These are phyloP conservation scores for Allenopithecus nigroviridis DNA, from an alignment of 2,797 vertebrate genomes.

Conservation along the genomic window DNA sequence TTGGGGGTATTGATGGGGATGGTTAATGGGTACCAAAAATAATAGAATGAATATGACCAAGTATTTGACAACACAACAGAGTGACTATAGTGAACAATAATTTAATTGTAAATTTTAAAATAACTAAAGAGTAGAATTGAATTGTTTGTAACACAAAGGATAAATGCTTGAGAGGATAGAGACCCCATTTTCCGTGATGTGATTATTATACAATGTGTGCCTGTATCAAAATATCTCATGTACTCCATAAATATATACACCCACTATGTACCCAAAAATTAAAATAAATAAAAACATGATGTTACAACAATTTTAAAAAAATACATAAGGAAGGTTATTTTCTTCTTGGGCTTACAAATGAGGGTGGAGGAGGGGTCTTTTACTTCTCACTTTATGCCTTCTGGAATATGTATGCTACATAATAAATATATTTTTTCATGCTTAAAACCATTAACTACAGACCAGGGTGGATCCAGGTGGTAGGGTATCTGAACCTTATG, in stretches of 20 bases:
- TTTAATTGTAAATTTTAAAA: neutral
- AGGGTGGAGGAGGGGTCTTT: neutral
- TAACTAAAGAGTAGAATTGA: too few relatives aligned
- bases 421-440: neutral
- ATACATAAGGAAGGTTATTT: neutral
- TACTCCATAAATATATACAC: neutral
- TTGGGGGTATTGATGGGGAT: neutral
- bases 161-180: too few relatives aligned
- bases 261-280: neutral
- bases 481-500: neutral
- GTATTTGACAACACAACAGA: neutral
- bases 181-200: neutral
- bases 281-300: neutral
- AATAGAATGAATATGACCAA: neutral
- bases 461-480: neutral
- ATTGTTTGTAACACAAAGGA: too few relatives aligned
- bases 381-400: neutral
- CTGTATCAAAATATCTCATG: neutral
- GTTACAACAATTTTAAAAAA: neutral
- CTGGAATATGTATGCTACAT: neutral
- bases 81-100: neutral
- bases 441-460: neutral
- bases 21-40: neutral
- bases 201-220: neutral
- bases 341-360: neutral